Evolutionary conservation across 2,113 vertebrate genomes (phyloP).

Genomic region (Elanus axillaris): DNA sequence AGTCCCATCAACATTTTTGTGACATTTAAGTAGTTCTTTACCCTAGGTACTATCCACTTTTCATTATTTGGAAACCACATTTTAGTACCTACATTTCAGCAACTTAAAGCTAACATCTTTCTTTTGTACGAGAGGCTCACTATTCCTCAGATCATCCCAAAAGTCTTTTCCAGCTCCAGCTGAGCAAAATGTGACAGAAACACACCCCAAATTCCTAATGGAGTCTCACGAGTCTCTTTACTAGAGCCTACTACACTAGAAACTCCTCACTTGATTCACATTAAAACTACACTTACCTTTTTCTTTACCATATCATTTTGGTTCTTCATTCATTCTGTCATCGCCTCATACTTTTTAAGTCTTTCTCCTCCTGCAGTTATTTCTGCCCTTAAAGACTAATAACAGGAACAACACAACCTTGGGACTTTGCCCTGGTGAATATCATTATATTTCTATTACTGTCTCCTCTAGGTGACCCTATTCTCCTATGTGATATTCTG

Average conservation of each 20-base stretch:
- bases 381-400: not conserved
- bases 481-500: not conserved
- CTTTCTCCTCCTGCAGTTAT: not conserved
- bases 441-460: slow-evolving; percentile 22
- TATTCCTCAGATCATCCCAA: not conserved
- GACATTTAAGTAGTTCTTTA: not conserved
- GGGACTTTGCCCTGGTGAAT: not conserved
- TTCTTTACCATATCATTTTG: not conserved
- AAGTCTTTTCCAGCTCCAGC: not conserved
- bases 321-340: not conserved
- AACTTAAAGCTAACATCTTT: not conserved
- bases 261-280: not conserved
- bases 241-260: not conserved
- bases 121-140: not conserved
- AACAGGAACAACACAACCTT: not conserved
- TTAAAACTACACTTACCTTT: not conserved
- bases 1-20: not conserved
- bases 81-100: not conserved
- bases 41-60: not conserved
- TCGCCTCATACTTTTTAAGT: not conserved
- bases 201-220: not conserved
- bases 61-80: not conserved
- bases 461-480: slow-evolving; percentile 22
- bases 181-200: not conserved
- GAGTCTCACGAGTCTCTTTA: not conserved